These are phyloP conservation scores for Stichodactyla mertensii DNA, from an alignment of 64 coral and sea anemone genomes.

Conservation along the genomic window DNA sequence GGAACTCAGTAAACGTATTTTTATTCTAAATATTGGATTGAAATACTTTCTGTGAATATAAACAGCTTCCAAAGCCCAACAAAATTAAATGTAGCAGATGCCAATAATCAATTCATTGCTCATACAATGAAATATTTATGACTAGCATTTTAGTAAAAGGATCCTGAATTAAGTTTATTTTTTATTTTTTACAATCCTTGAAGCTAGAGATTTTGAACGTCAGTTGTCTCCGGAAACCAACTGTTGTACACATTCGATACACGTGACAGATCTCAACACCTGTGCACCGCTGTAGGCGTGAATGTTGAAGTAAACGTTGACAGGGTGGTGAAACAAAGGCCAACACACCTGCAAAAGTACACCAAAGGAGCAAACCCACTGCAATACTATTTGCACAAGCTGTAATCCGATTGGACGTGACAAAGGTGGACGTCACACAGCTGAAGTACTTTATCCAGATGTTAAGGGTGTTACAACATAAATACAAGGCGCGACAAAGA, in stretches of 20 bases:
- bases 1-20: too few relatives aligned
- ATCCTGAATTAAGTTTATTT: too few relatives aligned
- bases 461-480: not conserved
- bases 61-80: too few relatives aligned
- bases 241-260: not conserved
- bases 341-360: not conserved
- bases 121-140: too few relatives aligned
- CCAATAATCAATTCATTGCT: too few relatives aligned
- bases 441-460: not conserved
- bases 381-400: not conserved
- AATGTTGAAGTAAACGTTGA: not conserved
- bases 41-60: too few relatives aligned
- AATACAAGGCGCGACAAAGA: not conserved
- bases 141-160: too few relatives aligned
- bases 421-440: not conserved
- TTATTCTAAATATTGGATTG: too few relatives aligned
- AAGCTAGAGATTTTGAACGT: too few relatives aligned
- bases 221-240: not conserved
- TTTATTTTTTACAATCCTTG: too few relatives aligned
- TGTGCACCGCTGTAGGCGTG: not conserved
- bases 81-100: too few relatives aligned
- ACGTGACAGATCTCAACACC: not conserved
- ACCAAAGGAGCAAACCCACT: not conserved
- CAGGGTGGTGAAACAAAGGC: not conserved
- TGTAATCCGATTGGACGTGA: not conserved